Percentiles rank a stretch among this genome's conserved stretches.
These are phyloP conservation scores for Pinctada fucata DNA, from an alignment of 2,888 invertebrate species.

Conservation along the genomic window DNA sequence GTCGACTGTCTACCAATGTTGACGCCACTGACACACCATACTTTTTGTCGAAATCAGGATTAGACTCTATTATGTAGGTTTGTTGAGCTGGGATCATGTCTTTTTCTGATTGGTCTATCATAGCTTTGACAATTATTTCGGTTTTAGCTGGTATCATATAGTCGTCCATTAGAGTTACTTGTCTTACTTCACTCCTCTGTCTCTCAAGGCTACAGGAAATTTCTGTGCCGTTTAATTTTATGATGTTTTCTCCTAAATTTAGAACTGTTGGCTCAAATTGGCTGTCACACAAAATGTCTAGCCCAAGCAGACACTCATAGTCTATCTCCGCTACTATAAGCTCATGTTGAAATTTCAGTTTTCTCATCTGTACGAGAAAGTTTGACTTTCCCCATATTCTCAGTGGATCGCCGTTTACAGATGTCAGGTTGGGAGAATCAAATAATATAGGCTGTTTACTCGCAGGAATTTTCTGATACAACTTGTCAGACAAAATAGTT, in stretches of 20 bases:
- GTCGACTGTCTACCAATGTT: background rate
- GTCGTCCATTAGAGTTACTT: background rate
- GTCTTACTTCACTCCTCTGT: background rate
- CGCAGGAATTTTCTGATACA: slow-evolving; percentile 13
- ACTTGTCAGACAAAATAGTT: slow-evolving; percentile 23
- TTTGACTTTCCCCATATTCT: slow-evolving; percentile 22
- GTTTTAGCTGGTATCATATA: slow-evolving; percentile 1
- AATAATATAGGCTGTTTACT: slow-evolving; percentile 14
- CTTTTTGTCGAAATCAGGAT: background rate
- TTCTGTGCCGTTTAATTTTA: background rate
- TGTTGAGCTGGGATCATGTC: slow-evolving; percentile 1
- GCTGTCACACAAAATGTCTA: too few relatives aligned
- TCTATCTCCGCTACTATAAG: slow-evolving; percentile 26
- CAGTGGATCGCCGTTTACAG: slow-evolving; percentile 25
- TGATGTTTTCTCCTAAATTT: too few relatives aligned
- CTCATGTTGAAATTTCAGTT: slow-evolving; percentile 12
- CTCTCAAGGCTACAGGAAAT: slow-evolving; percentile 16
- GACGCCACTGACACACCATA: background rate
- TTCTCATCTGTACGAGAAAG: slow-evolving; percentile 18
- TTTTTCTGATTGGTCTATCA: slow-evolving; percentile 5
- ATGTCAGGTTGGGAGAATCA: background rate
- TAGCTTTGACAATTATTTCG: background rate
- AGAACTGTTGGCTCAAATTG: too few relatives aligned
- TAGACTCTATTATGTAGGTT: background rate
- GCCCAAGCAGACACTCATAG: slow-evolving; percentile 19